Conservation (phyloP, 1,140 invertebrate species). For the Antheraea mylitta region DNA sequence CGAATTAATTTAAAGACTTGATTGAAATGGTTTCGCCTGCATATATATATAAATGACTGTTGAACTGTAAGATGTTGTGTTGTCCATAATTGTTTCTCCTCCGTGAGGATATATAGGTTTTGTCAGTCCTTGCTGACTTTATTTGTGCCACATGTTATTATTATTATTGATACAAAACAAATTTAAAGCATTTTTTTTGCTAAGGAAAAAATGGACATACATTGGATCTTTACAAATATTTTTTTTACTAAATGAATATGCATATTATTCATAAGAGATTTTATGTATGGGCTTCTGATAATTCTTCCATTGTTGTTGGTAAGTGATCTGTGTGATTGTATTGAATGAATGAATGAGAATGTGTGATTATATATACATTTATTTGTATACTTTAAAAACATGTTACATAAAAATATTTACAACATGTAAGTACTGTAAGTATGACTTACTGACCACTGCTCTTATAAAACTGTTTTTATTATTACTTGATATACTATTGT, state of each 20-base stretch:
- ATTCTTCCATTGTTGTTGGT: conserved; percentile 68
- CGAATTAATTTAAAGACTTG: conserved; percentile 30
- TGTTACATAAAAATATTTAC: conserved; percentile 28
- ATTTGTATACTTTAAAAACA: conserved; percentile 26
- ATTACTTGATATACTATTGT: not conserved
- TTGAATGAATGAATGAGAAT: conserved; percentile 33
- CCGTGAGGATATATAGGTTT: conserved; percentile 26
- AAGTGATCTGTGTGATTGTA: conserved; percentile 25
- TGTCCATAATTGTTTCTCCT: conserved; percentile 27
- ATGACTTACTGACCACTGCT: conserved; percentile 27
- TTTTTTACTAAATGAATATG: not conserved
- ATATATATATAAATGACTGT: conserved; percentile 6
- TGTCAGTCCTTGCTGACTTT: conserved; percentile 6
- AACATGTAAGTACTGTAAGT: conserved; percentile 19
- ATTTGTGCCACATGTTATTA: conserved; percentile 19
- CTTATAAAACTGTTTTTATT: conserved; percentile 4
- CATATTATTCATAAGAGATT: not conserved
- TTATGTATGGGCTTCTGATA: conserved; percentile 51
- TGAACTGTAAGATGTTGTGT: conserved; percentile 18
- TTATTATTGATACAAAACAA: conserved; percentile 12
- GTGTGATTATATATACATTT: conserved; percentile 32
- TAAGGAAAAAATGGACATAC: conserved; percentile 14
- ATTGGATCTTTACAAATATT: conserved; percentile 10
- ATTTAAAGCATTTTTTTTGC: conserved; percentile 20
- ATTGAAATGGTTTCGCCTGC: conserved; percentile 15